Evolutionary conservation across 1,140 invertebrate species (phyloP).

Genomic region (Coboldia fuscipes): DNA sequence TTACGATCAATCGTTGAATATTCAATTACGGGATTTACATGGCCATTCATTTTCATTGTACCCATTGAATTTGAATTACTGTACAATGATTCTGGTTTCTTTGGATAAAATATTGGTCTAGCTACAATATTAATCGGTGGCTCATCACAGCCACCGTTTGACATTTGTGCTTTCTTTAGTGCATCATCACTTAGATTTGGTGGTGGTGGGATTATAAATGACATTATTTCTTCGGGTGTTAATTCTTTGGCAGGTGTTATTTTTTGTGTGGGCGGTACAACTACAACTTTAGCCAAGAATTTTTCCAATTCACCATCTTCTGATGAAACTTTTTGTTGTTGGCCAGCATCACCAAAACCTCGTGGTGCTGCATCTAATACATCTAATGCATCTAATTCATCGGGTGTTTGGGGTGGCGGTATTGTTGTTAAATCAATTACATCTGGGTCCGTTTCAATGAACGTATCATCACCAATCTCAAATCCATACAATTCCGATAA

Average conservation of each 20-base stretch:
- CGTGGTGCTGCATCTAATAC: slow-evolving; percentile 44
- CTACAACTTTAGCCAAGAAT: slow-evolving; percentile 59
- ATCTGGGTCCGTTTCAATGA: slow-evolving; percentile 57
- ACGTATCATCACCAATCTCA: slow-evolving; percentile 19
- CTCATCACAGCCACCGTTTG: not conserved
- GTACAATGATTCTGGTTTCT: slow-evolving; percentile 11
- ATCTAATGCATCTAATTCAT: slow-evolving; percentile 41
- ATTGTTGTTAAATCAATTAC: slow-evolving; percentile 78
- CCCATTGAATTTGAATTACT: not conserved
- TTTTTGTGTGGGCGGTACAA: slow-evolving; percentile 52
- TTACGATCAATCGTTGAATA: slow-evolving; percentile 41
- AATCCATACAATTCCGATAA: slow-evolving; percentile 27
- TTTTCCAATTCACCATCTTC: slow-evolving; percentile 38
- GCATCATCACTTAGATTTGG: slow-evolving; percentile 25
- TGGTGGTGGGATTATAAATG: slow-evolving; percentile 61
- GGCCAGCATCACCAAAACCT: slow-evolving; percentile 40
- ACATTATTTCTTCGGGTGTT: slow-evolving; percentile 54
- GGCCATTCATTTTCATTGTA: not conserved
- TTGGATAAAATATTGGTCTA: slow-evolving; percentile 8
- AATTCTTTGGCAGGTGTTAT: slow-evolving; percentile 43
- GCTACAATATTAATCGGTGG: slow-evolving; percentile 22
- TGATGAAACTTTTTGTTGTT: slow-evolving; percentile 1
- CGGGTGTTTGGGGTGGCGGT: slow-evolving; percentile 61
- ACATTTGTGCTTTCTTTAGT: slow-evolving; percentile 6
- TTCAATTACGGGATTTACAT: slow-evolving; percentile 28